These are phyloP conservation scores for Lithobates sylvaticus DNA, from an alignment of 2,797 vertebrate genomes.

Conservation along the genomic window DNA sequence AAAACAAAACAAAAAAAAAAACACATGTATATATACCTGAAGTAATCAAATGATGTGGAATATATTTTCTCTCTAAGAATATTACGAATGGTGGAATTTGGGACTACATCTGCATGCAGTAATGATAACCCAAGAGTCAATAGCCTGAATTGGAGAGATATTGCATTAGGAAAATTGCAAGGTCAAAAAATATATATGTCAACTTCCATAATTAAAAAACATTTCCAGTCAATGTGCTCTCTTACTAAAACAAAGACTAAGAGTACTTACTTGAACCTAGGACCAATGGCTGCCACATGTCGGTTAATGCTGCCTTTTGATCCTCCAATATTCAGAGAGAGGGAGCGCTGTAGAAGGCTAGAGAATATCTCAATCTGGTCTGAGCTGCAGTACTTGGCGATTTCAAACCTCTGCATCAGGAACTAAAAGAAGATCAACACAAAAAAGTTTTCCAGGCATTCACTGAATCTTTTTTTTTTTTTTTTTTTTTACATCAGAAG, in stretches of 20 bases:
- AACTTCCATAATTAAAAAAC: background rate
- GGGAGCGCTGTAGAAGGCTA: conserved; percentile 90
- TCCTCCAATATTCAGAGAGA: conserved; percentile 91
- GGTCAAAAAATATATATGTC: background rate
- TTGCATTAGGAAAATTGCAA: background rate
- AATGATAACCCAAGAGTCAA: conserved; percentile 91
- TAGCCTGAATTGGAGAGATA: conserved; percentile 74
- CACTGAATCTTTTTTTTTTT: too few relatives aligned
- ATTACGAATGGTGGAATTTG: conserved; percentile 91
- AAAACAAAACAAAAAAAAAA: background rate
- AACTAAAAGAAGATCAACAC: conserved; percentile 76
- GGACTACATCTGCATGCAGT: conserved; percentile 95
- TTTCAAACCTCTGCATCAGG: conserved; percentile 95
- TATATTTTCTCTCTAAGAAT: conserved; percentile 97
- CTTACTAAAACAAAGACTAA: background rate
- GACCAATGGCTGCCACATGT: conserved; percentile 93
- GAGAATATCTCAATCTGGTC: conserved; percentile 98
- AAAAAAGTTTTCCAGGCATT: too few relatives aligned
- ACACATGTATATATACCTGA: conserved; percentile 82
- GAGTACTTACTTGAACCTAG: conserved; percentile 89
- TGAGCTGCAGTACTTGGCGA: conserved; percentile 96
- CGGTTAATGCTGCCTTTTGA: conserved; percentile 88
- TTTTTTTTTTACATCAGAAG: too few relatives aligned
- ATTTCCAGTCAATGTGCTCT: background rate
- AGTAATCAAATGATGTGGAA: conserved; percentile 96